Conservation (phyloP, 2,888 invertebrate genomes). For the Isoperla grammatica region DNA sequence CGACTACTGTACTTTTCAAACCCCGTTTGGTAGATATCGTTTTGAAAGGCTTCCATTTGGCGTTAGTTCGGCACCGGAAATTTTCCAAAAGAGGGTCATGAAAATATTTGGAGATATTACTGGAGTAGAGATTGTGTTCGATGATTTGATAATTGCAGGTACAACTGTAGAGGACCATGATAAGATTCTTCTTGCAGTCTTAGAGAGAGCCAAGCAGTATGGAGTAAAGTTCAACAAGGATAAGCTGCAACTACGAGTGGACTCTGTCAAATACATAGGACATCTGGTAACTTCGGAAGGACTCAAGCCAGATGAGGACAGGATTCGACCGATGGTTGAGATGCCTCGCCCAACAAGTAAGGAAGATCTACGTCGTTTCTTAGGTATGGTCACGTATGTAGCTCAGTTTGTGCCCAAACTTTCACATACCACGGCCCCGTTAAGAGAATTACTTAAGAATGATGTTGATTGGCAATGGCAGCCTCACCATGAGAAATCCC, state of each 20-base stretch:
- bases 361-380: slow-evolving; percentile 35
- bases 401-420: slow-evolving; percentile 35
- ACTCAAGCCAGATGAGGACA: background rate
- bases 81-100: slow-evolving; percentile 18
- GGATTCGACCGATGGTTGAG: background rate
- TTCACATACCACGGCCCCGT: slow-evolving; percentile 31
- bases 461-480: slow-evolving; percentile 24
- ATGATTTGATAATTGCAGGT: slow-evolving; percentile 23
- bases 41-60: slow-evolving; percentile 21
- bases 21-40: slow-evolving; percentile 22
- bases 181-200: slow-evolving; percentile 8
- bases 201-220: slow-evolving; percentile 11
- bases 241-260: slow-evolving; percentile 10
- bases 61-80: slow-evolving; percentile 19
- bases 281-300: slow-evolving; percentile 5
- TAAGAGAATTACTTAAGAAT: slow-evolving; percentile 29
- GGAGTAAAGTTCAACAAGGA: slow-evolving; percentile 19
- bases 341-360: slow-evolving; percentile 31
- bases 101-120: slow-evolving; percentile 20
- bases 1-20: slow-evolving; percentile 17
- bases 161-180: slow-evolving; percentile 19
- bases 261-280: slow-evolving; percentile 19
- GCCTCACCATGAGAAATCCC: slow-evolving; percentile 9
- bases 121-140: slow-evolving; percentile 17
- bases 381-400: slow-evolving; percentile 37